Conservation (phyloP, 2,113 vertebrate genomes). For the Mola mola region DNA sequence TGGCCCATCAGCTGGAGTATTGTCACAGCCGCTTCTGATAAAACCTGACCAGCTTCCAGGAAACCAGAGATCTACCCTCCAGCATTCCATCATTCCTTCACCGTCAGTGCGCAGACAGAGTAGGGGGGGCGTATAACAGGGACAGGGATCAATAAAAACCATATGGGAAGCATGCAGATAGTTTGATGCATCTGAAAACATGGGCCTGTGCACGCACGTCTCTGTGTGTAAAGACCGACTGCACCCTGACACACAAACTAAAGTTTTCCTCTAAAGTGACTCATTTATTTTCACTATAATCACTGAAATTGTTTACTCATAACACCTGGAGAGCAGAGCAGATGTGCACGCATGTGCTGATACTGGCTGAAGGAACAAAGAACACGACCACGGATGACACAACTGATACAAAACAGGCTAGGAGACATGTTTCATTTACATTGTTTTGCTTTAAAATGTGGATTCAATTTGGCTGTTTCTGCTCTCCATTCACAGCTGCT, state of each 20-base stretch:
- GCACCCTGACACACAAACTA: conserved; percentile 25
- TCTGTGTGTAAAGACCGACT: conserved; percentile 19
- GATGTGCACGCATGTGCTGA: conserved; percentile 27
- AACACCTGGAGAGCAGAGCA: conserved; percentile 36
- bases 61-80: conserved; percentile 77
- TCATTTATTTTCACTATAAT: conserved; percentile 37
- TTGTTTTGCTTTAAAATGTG: conserved; percentile 22
- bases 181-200: conserved; percentile 37
- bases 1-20: conserved; percentile 68
- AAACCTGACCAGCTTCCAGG: conserved; percentile 75
- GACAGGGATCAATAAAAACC: conserved; percentile 74
- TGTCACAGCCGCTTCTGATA: conserved; percentile 81
- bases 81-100: conserved; percentile 79
- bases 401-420: conserved; percentile 20
- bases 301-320: conserved; percentile 36
- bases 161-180: conserved; percentile 66
- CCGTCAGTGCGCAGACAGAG: conserved; percentile 57
- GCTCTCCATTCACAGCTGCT: conserved; percentile 48
- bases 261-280: conserved; percentile 35
- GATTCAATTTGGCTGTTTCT: background rate
- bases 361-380: conserved; percentile 27
- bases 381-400: conserved; percentile 9
- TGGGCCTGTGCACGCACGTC: conserved; percentile 3
- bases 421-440: background rate
- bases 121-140: conserved; percentile 56